These are phyloP conservation scores for Reticulitermes lucifugus DNA, from an alignment of 2,888 invertebrate genomes.

Conservation along the genomic window DNA sequence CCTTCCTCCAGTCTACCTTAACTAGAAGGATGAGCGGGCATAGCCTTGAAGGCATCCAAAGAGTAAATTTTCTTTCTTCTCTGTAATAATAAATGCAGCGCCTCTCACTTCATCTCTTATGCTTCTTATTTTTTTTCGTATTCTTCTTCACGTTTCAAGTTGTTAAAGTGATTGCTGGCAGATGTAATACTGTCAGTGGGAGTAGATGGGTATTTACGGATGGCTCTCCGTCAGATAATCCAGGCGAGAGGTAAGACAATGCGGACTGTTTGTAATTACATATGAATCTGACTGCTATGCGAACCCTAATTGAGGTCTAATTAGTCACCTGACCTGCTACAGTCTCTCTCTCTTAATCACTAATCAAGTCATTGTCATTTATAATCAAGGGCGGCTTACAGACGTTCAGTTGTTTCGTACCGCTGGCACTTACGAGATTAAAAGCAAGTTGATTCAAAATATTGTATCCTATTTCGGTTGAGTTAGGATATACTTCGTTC, in stretches of 20 bases:
- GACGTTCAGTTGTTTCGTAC: constrained; percentile 18
- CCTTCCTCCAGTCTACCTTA: too few species aligned
- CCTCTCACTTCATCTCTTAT: too few species aligned
- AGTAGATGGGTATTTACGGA: not conserved
- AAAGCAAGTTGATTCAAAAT: not conserved
- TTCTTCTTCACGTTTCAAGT: too few species aligned
- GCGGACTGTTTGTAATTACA: not conserved
- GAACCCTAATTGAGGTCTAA: constrained; percentile 20
- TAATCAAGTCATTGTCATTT: constrained; percentile 34
- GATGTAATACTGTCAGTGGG: too few species aligned
- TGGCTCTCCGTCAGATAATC: not conserved
- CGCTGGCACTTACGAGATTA: not conserved
- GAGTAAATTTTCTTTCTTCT: too few species aligned
- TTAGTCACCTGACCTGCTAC: constrained; percentile 19
- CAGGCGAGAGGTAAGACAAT: not conserved
- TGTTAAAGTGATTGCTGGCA: too few species aligned
- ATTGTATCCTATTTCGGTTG: not conserved
- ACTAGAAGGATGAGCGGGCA: too few species aligned
- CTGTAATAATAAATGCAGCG: too few species aligned
- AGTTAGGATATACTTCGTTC: too few species aligned
- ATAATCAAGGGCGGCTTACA: constrained; percentile 7
- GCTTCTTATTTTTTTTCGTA: too few species aligned
- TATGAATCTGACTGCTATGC: not conserved
- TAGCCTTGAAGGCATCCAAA: too few species aligned
- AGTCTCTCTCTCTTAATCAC: constrained; percentile 23